Percentiles rank a stretch among this genome's conserved stretches.
Conservation (phyloP, 2,797 vertebrate genomes). For the Pelobates cultripes region DNA sequence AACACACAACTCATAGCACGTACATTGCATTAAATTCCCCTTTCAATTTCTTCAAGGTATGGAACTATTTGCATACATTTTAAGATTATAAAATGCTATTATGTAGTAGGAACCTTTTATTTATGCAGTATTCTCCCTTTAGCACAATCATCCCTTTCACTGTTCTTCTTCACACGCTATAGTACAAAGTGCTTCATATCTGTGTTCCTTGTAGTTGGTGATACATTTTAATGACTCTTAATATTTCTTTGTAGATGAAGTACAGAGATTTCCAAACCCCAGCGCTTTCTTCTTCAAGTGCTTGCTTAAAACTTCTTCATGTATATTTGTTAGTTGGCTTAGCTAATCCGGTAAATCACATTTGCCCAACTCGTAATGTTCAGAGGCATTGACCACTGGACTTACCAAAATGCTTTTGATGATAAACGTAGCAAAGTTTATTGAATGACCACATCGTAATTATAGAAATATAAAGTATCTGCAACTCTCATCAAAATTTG, state of each 20-base stretch:
- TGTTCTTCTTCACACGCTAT: neutral
- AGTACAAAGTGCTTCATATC: slow-evolving; percentile 8
- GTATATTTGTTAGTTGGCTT: neutral
- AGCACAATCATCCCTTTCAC: neutral
- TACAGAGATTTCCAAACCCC: neutral
- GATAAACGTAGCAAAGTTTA: neutral
- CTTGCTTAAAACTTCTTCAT: neutral
- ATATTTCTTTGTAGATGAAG: slow-evolving; percentile 6
- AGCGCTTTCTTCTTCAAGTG: slow-evolving; percentile 7
- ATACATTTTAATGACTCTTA: slow-evolving; percentile 12
- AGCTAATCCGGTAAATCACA: slow-evolving; percentile 1
- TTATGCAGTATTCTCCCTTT: neutral
- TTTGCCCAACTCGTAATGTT: neutral
- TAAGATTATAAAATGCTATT: neutral
- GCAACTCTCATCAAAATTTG: too few relatives aligned
- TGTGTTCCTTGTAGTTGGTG: slow-evolving; percentile 9
- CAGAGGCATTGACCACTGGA: neutral
- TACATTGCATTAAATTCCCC: too few relatives aligned
- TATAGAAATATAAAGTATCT: too few relatives aligned
- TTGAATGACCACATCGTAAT: neutral
- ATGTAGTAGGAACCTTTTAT: neutral
- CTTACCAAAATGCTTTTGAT: neutral
- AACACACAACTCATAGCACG: too few relatives aligned
- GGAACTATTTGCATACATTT: neutral
- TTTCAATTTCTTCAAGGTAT: neutral